Evolutionary conservation across 37 sponge, comb jelly and placozoan species (phyloP), one percentile per base, ranked within the genome.

Genomic region (Chondrosia reniformis): DNA sequence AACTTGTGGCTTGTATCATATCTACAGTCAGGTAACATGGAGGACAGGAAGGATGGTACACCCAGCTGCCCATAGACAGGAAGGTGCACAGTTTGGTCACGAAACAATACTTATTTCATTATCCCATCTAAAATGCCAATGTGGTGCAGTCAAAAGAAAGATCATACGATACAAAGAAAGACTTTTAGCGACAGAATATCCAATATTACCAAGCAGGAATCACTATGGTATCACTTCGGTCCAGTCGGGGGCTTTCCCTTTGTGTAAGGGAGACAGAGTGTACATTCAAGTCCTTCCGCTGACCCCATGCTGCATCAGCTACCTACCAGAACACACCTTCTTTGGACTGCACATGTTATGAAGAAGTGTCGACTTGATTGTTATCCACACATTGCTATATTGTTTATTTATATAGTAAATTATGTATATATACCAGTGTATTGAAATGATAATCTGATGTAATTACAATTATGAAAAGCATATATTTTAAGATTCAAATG

Each of bases 1-100:
- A 6, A 59, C 17, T 30, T 59, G 61, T 59, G 72, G 72, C 8
- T 1, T 39, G 44, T 69, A 69, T 25, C 72, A 69, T 34, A 37
- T 69, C n/a, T 69, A 69, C 43, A 69, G 72, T 39, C 72, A 69
- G 43, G 43, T 69, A 22, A 39, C 72, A 10, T 69, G 72, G 72
- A 2, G 22, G 15, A 41, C 32, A 24, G 72, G 43, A 24, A 33
- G n/a, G 12, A 69, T 24, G 17, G 66, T 64, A 2, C n/a, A 69
- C 72, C 4, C 39, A 31, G 36, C 32, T 44, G 22, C 39, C 72
- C 39, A 33, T 22, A 69, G 42, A 10, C 32, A 33, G 10, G 36
- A 36, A 31, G 42, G 22, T 36, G 38, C 19, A 25, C n/a, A 13
- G 22, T 34, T 69, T 5, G 43, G 36, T 0, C 72, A 69, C 36